A percentile compares a stretch with the other conserved stretches of the same genome.
phyloP scores from a whole-genome alignment of 2,797 vertebrate species.

The Bovichtus variegatus region DNA sequence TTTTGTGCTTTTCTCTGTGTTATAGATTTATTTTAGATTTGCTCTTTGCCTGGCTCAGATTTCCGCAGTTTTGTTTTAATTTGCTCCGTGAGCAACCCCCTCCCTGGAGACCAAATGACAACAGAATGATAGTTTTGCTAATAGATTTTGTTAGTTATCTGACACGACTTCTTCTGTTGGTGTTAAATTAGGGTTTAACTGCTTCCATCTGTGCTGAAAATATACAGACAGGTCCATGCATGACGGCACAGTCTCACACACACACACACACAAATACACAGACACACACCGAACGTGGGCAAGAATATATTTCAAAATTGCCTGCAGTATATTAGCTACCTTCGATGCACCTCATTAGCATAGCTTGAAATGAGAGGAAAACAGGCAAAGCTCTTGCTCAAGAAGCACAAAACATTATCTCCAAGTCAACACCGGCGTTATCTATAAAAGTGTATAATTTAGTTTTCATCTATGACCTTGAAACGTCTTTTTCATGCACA shows the following conservation, averaged over 20 bases:
- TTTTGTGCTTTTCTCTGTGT: constrained; percentile 29
- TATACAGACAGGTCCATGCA: constrained; percentile 65
- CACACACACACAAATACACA: constrained; percentile 16
- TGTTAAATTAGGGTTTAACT: constrained; percentile 82
- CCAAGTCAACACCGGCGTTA: constrained; percentile 59
- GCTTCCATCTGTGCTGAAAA: constrained; percentile 81
- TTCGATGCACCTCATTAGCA: constrained; percentile 68
- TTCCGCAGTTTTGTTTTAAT: constrained; percentile 65
- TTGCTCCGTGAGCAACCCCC: constrained; percentile 53
- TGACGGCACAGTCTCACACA: constrained; percentile 33
- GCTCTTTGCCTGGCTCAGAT: constrained; percentile 38
- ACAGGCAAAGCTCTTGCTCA: constrained; percentile 32
- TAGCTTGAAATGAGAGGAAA: constrained; percentile 44
- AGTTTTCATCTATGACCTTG: constrained; percentile 74
- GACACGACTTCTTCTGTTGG: constrained; percentile 77
- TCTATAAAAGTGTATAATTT: constrained; percentile 68
- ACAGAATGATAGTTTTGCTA: constrained; percentile 81
- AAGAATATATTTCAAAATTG: constrained; percentile 68
- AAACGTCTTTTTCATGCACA: constrained; percentile 57
- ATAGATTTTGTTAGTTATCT: constrained; percentile 85
- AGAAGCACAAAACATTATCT: constrained; percentile 46
- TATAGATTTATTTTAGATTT: constrained; percentile 39
- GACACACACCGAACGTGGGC: constrained; percentile 48
- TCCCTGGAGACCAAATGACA: constrained; percentile 75
- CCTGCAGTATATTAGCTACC: constrained; percentile 42